Evolutionary conservation across 2,113 vertebrate genomes (phyloP).

Genomic region (Scopus umbretta): DNA sequence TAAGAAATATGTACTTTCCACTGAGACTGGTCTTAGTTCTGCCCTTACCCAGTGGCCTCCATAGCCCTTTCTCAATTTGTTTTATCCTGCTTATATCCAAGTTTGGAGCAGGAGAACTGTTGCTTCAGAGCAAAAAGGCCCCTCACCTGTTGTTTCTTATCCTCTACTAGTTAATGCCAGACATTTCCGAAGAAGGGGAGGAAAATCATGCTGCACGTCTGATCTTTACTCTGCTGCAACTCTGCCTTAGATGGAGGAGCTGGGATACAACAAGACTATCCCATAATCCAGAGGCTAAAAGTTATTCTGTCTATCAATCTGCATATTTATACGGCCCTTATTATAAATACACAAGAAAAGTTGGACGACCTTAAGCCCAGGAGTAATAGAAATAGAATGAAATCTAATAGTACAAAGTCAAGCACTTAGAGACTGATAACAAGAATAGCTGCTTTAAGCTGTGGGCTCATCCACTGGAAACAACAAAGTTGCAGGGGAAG

Average conservation of each 20-base stretch:
- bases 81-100: background rate
- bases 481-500: background rate
- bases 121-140: background rate
- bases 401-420: background rate
- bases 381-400: slow-evolving; percentile 23
- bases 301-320: background rate
- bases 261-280: background rate
- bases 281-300: background rate
- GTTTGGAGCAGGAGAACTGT: background rate
- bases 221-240: background rate
- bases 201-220: background rate
- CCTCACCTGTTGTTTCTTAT: background rate
- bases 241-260: background rate
- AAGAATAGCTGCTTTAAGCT: background rate
- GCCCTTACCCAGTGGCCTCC: background rate
- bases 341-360: background rate
- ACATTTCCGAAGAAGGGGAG: background rate
- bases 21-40: background rate
- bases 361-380: background rate
- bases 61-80: background rate
- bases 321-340: background rate
- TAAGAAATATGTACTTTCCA: background rate
- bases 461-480: background rate
- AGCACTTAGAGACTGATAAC: background rate
- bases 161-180: background rate